Percentiles rank a stretch among this genome's conserved stretches.
Evolutionary conservation across 2,888 invertebrate species (phyloP).

Genomic region (Hypena proboscidalis): DNA sequence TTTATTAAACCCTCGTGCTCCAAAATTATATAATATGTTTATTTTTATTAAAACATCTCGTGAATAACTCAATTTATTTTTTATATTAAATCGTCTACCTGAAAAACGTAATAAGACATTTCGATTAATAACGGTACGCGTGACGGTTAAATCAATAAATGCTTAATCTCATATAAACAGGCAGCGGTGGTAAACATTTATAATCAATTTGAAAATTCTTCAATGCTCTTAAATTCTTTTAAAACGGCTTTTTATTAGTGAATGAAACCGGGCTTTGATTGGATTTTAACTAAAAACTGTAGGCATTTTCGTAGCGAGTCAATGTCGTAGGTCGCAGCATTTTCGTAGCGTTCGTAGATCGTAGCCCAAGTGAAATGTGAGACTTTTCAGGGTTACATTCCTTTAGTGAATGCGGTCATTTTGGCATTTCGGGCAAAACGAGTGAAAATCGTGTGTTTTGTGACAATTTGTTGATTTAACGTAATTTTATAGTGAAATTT

Average conservation of each 20-base stretch:
- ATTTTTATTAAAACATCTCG: conserved; percentile 2
- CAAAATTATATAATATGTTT: conserved; percentile 18
- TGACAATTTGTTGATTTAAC: no score
- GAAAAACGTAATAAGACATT: conserved; percentile 1
- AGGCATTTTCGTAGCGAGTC: conserved; percentile 4
- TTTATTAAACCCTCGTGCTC: conserved; percentile 11
- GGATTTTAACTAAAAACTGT: background rate
- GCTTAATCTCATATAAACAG: conserved; percentile 35
- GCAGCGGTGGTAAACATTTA: conserved; percentile 24
- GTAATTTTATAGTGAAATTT: no score
- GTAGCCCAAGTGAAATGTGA: conserved; percentile 4
- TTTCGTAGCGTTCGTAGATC: conserved; percentile 8
- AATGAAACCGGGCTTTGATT: background rate
- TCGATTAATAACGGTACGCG: conserved; percentile 26
- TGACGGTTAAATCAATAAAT: conserved; percentile 35
- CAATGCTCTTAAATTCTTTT: background rate
- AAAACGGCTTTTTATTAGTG: background rate
- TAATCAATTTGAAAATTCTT: no score
- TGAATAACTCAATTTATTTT: background rate
- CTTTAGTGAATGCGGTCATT: no score
- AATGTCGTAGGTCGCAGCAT: conserved; percentile 11
- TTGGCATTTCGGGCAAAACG: no score
- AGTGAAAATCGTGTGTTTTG: no score
- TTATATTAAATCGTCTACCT: background rate
- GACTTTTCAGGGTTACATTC: conserved; percentile 5